A percentile compares a stretch with the other conserved stretches of the same genome.
Evolutionary conservation across 2,113 vertebrate genomes (phyloP).

Genomic region (Oophaga pumilio): DNA sequence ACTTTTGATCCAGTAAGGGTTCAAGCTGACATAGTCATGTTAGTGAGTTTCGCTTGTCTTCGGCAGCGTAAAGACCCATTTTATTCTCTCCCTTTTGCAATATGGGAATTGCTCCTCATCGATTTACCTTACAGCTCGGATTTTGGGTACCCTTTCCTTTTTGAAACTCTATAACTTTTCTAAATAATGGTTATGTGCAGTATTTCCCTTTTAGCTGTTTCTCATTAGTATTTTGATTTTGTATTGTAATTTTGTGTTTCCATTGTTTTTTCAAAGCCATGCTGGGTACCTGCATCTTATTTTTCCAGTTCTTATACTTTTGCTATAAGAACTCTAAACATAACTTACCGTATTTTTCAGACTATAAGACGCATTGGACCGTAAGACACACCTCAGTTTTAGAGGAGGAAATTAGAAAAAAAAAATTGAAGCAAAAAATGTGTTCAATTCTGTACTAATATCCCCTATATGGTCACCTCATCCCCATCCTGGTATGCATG

Average conservation of each 20-base stretch:
- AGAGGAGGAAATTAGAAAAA: too few relatives aligned
- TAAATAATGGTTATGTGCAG: background rate
- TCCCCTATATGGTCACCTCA: too few relatives aligned
- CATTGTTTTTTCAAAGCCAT: background rate
- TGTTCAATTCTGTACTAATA: too few relatives aligned
- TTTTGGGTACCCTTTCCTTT: background rate
- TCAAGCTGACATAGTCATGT: background rate
- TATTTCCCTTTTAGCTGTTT: background rate
- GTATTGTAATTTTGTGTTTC: too few relatives aligned
- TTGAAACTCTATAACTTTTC: background rate
- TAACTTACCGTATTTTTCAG: too few relatives aligned
- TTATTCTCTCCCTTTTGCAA: background rate
- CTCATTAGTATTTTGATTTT: background rate
- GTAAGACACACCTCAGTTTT: too few relatives aligned
- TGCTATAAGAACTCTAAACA: background rate
- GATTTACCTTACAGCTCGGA: background rate
- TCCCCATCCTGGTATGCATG: too few relatives aligned
- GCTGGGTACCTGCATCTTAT: background rate
- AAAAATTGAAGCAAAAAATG: too few relatives aligned
- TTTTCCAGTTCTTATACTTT: background rate
- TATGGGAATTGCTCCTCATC: background rate
- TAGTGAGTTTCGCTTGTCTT: background rate
- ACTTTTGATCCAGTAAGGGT: background rate
- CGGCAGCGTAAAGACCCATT: background rate
- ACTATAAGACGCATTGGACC: too few relatives aligned